phyloP scores from a whole-genome alignment of 2,888 invertebrate genomes.

The Argyra leucocephala region DNA sequence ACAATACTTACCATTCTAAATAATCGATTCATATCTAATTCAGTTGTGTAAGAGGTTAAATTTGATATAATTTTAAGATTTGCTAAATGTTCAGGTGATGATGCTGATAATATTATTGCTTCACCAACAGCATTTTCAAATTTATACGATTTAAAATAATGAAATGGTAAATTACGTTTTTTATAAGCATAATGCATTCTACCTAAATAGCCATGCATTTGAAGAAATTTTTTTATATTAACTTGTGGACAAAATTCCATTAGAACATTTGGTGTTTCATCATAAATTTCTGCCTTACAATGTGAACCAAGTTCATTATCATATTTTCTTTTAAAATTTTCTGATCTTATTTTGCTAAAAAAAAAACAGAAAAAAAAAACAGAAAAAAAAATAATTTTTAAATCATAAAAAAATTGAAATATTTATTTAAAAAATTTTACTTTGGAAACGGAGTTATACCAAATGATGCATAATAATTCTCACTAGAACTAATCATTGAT shows the following conservation, averaged over 20 bases:
- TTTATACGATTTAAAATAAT: conserved; percentile 40
- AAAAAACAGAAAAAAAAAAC: background rate
- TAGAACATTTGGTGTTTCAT: conserved; percentile 24
- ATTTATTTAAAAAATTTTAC: background rate
- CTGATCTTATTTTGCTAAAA: conserved; percentile 24
- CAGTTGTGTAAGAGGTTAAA: background rate
- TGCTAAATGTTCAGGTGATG: conserved; percentile 55
- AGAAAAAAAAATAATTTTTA: background rate
- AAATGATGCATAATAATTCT: conserved; percentile 68
- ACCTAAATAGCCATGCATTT: conserved; percentile 54
- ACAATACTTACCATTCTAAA: conserved; percentile 21
- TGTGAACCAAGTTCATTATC: conserved; percentile 19
- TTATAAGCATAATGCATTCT: conserved; percentile 54
- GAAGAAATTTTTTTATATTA: conserved; percentile 45
- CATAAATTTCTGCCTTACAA: conserved; percentile 23
- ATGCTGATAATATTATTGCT: conserved; percentile 54
- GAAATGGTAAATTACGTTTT: conserved; percentile 47
- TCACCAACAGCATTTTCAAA: conserved; percentile 58
- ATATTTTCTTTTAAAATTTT: conserved; percentile 26
- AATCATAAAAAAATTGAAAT: too few species aligned
- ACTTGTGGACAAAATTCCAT: conserved; percentile 51
- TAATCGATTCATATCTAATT: conserved; percentile 21
- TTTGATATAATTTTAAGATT: conserved; percentile 51
- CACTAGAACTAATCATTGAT: conserved; percentile 66
- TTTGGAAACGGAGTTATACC: conserved; percentile 38